phyloP scores from a whole-genome alignment of 1,140 invertebrate genomes.

The Theocolax elegans region DNA sequence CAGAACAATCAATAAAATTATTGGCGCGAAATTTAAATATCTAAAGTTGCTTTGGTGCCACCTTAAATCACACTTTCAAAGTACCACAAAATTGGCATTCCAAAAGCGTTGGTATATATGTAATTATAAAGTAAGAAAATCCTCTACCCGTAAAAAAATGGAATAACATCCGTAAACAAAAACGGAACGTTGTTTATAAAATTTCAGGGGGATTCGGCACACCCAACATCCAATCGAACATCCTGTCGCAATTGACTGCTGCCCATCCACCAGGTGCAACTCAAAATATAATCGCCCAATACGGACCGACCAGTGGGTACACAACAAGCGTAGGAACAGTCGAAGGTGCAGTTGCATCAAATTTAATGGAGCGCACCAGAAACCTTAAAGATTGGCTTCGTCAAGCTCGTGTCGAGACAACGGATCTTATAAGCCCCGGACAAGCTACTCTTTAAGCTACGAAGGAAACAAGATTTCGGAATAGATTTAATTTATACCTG shows the following conservation, averaged over 20 bases:
- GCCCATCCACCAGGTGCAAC: slow-evolving; percentile 58
- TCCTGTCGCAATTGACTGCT: slow-evolving; percentile 60
- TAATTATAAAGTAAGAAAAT: no score
- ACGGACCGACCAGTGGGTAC: slow-evolving; percentile 62
- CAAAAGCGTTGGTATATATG: no score
- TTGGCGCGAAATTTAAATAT: no score
- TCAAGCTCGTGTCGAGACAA: slow-evolving; percentile 65
- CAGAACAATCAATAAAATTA: no score
- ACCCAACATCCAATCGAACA: slow-evolving; percentile 64
- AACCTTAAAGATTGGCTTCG: slow-evolving; percentile 76
- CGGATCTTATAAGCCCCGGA: slow-evolving; percentile 60
- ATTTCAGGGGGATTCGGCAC: slow-evolving; percentile 61
- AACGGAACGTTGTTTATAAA: no score
- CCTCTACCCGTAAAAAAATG: no score
- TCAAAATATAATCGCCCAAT: slow-evolving; percentile 66
- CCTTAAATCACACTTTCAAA: no score
- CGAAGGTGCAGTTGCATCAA: slow-evolving; percentile 64
- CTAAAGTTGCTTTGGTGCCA: no score
- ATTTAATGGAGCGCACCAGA: slow-evolving; percentile 73
- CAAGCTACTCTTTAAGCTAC: slow-evolving; percentile 61
- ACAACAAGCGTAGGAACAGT: slow-evolving; percentile 65
- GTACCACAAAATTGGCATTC: no score
- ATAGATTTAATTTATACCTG: neutral
- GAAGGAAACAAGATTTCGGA: no score
- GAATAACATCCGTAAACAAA: no score